Evolutionary conservation across 1,140 invertebrate genomes (phyloP), one percentile per base, ranked within the genome.

Genomic region (Parasteatoda tepidariorum): DNA sequence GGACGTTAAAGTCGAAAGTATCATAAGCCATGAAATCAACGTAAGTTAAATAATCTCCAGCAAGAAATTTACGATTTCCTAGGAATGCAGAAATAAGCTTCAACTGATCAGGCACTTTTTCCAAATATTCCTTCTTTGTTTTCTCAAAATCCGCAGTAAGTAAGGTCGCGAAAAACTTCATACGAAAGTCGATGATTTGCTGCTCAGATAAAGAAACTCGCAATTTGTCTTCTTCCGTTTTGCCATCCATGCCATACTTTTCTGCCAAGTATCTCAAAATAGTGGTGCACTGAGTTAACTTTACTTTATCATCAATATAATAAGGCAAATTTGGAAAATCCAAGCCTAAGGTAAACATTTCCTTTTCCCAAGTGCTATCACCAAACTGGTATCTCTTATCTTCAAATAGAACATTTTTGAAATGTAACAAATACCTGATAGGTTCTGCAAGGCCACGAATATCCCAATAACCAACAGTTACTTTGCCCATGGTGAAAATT

Each of bases 351-450:
- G 59, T 85, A 28, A 85, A 85, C 73, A 88, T 89, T 2, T 87
- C 87, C 31, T 85, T 79, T 5, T 87, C 55, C 88, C 88, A 89
- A 3, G 57, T 61, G 31, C 86, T 84, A 34, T 2, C 11, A 1
- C 28, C 55, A 18, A 57, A 26, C 0, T 84, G 84, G 70, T 89
- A 89, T n/a, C 83, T 75, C 34, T 87, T 87, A 28, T 96, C 95
- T 87, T 94, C 92, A 86, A 93, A 96, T 31, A 92, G 90, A 24
- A 92, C 89, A 59, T 90, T 91, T 7, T 90, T 92, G 88, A 95
- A 94, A 55, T 90, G 91, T 0, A 96, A 88, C 2, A 96, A 86
- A 70, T 93, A 92, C 55, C 95, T 91, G 73, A 94, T 93, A 9
- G 93, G 90, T 87, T 96, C 94, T 2, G 88, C 94, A 13, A 94